phyloP scores from a whole-genome alignment of 2,797 vertebrate genomes.

The Ctenosaura bakeri region DNA sequence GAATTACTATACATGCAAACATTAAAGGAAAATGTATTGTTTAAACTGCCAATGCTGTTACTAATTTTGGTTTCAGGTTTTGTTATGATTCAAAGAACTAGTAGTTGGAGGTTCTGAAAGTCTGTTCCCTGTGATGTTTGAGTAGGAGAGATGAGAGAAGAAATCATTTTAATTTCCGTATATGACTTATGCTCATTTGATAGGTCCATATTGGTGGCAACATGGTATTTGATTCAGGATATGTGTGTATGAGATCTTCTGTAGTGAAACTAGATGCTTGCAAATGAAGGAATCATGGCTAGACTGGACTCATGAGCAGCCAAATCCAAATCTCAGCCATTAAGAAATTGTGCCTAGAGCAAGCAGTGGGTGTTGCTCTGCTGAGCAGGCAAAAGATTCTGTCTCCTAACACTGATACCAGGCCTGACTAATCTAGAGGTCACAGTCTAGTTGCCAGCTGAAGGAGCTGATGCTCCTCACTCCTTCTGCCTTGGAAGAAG shows the following conservation, averaged over 20 bases:
- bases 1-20: conserved; percentile 64
- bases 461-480: not conserved
- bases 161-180: not conserved
- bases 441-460: not conserved
- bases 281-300: not conserved
- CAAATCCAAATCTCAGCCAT: conserved; percentile 10
- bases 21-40: conserved; percentile 58
- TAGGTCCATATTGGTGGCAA: not conserved
- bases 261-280: not conserved
- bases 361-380: not conserved
- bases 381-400: not conserved
- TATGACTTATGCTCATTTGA: not conserved
- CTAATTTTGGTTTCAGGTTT: conserved; percentile 63
- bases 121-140: conserved; percentile 1
- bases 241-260: not conserved
- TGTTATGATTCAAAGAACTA: conserved; percentile 59
- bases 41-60: conserved; percentile 54
- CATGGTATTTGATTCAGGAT: not conserved
- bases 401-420: not conserved
- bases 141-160: not conserved
- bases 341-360: not conserved
- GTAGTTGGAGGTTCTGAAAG: not conserved
- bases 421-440: not conserved
- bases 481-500: too few species aligned
- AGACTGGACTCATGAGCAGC: not conserved